Evolutionary conservation across 2,888 invertebrate species (phyloP).

Genomic region (Tetranychus truncatus): DNA sequence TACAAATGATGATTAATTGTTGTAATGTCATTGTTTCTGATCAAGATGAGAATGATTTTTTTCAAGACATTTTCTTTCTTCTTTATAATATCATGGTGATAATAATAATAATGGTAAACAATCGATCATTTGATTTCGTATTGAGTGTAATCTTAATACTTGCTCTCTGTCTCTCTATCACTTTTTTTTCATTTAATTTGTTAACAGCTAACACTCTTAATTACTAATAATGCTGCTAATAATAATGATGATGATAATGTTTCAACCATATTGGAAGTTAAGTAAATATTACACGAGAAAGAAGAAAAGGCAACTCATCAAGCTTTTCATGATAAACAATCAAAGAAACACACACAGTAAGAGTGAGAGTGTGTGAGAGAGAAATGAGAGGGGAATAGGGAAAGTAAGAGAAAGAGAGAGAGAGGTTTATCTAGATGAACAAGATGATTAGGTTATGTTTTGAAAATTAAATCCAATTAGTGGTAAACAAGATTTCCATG

Average conservation of each 20-base stretch:
- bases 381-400: too few relatives aligned
- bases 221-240: neutral
- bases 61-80: neutral
- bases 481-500: too few relatives aligned
- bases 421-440: too few relatives aligned
- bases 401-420: too few relatives aligned
- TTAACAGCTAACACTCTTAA: neutral
- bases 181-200: neutral
- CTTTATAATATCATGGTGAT: neutral
- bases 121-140: neutral
- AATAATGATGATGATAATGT: neutral
- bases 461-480: too few relatives aligned
- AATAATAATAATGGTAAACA: neutral
- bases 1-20: neutral
- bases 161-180: neutral
- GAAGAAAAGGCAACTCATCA: too few relatives aligned
- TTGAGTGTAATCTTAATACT: neutral
- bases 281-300: too few relatives aligned
- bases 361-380: too few relatives aligned
- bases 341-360: too few relatives aligned
- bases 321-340: too few relatives aligned
- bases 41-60: neutral
- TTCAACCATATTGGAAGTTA: neutral
- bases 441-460: too few relatives aligned
- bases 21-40: neutral